Percentiles rank a stretch among this genome's conserved stretches.
Evolutionary conservation across 2,113 vertebrate genomes (phyloP).

Genomic region (Hoplias malabaricus): DNA sequence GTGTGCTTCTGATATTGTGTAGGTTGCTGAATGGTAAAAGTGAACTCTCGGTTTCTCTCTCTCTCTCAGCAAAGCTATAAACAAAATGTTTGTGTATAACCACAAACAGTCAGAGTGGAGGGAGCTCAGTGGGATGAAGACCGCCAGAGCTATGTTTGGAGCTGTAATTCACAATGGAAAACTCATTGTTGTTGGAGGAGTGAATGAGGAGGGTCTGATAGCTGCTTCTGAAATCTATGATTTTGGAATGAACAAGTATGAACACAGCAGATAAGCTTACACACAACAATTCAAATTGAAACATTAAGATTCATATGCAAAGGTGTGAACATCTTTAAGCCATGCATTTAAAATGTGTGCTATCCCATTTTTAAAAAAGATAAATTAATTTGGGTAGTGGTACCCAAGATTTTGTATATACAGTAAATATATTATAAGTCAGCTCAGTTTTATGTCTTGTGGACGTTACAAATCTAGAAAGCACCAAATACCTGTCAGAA

Average conservation of each 20-base stretch:
- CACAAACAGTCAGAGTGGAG: slow-evolving; percentile 96
- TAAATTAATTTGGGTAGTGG: too few relatives aligned
- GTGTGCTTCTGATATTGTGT: not conserved
- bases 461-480: too few relatives aligned
- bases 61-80: slow-evolving; percentile 87
- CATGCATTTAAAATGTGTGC: too few relatives aligned
- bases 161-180: slow-evolving; percentile 85
- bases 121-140: slow-evolving; percentile 93
- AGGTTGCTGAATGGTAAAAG: not conserved
- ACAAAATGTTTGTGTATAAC: slow-evolving; percentile 90
- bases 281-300: too few relatives aligned
- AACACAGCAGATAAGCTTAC: slow-evolving; percentile 29
- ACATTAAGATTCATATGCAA: too few relatives aligned
- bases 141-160: slow-evolving; percentile 93
- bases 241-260: slow-evolving; percentile 89
- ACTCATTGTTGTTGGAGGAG: slow-evolving; percentile 87
- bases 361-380: too few relatives aligned
- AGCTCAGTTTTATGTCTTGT: too few relatives aligned
- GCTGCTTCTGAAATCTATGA: slow-evolving; percentile 86
- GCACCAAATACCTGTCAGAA: too few relatives aligned
- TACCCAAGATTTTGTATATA: too few relatives aligned
- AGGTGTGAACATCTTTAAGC: too few relatives aligned
- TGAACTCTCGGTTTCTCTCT: not conserved
- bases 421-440: too few relatives aligned
- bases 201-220: slow-evolving; percentile 93